Conservation (phyloP, 2,113 vertebrate species). For the Nansenia antarctica region DNA sequence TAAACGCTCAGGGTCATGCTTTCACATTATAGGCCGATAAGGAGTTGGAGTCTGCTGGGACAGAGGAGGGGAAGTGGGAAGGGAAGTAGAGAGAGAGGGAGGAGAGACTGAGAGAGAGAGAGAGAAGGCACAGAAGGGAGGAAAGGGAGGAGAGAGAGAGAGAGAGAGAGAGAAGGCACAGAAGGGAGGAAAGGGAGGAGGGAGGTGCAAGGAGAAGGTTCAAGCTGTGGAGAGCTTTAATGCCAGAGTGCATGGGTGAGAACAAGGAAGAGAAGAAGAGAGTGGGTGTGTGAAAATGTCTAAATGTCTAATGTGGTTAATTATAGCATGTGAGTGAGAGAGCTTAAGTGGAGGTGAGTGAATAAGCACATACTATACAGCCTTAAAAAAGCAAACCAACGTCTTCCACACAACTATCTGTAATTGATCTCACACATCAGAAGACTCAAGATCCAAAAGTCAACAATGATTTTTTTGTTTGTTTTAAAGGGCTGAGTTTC, state of each 20-base stretch:
- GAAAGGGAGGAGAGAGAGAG: no score
- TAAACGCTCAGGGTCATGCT: constrained; percentile 53
- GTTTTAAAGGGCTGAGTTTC: neutral
- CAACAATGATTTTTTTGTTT: no score
- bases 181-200: neutral
- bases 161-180: constrained; percentile 10
- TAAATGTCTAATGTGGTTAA: constrained; percentile 30
- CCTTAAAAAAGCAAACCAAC: constrained; percentile 52
- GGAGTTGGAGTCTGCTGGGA: constrained; percentile 23
- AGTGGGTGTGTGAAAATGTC: neutral
- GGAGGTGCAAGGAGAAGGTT: no score
- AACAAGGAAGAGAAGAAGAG: neutral
- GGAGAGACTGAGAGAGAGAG: constrained; percentile 15
- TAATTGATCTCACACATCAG: constrained; percentile 42
- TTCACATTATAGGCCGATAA: constrained; percentile 50
- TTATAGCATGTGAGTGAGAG: constrained; percentile 52
- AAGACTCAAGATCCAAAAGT: neutral
- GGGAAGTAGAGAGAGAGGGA: constrained; percentile 7
- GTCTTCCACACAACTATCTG: constrained; percentile 17
- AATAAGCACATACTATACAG: constrained; percentile 34
- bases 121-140: neutral
- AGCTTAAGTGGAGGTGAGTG: constrained; percentile 50
- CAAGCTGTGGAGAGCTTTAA: neutral
- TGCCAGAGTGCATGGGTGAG: neutral
- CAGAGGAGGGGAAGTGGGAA: neutral